Percentiles rank a stretch among this genome's conserved stretches.
Conservation (phyloP, 1,140 invertebrate species). For the Lucilia cuprina region DNA sequence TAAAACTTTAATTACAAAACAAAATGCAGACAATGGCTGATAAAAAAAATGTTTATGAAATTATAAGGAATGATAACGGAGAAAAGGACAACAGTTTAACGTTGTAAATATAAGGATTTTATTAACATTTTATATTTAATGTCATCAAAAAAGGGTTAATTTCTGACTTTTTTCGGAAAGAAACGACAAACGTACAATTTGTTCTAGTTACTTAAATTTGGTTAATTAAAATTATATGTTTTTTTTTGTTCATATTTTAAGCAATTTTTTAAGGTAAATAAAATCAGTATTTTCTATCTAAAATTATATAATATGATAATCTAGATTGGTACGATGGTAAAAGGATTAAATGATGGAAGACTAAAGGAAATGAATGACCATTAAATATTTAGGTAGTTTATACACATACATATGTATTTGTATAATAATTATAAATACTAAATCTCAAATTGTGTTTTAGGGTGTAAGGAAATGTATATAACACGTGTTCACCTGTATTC, state of each 20-base stretch:
- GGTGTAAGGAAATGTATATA: too few relatives aligned
- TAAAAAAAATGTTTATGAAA: not conserved
- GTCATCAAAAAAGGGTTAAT: conserved; percentile 3
- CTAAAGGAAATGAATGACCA: too few relatives aligned
- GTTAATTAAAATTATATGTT: not conserved
- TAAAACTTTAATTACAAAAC: not conserved
- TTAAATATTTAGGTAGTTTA: too few relatives aligned
- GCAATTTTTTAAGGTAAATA: not conserved
- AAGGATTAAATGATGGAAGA: too few relatives aligned
- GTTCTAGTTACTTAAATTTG: not conserved
- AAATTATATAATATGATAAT: not conserved
- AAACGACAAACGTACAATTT: not conserved
- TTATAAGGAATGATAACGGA: not conserved
- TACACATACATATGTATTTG: too few relatives aligned
- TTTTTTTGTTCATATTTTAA: not conserved
- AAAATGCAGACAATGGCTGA: conserved; percentile 6
- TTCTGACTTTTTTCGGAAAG: not conserved
- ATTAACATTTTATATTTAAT: not conserved
- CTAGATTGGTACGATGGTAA: too few relatives aligned
- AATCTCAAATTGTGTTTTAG: too few relatives aligned
- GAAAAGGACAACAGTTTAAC: not conserved
- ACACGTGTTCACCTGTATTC: too few relatives aligned
- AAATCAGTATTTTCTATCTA: not conserved
- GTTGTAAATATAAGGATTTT: not conserved
- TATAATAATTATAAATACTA: too few relatives aligned